Evolutionary conservation across 2,888 invertebrate species (phyloP), one percentile per base, ranked within the genome.

Genomic region (Athrips mouffetella): DNA sequence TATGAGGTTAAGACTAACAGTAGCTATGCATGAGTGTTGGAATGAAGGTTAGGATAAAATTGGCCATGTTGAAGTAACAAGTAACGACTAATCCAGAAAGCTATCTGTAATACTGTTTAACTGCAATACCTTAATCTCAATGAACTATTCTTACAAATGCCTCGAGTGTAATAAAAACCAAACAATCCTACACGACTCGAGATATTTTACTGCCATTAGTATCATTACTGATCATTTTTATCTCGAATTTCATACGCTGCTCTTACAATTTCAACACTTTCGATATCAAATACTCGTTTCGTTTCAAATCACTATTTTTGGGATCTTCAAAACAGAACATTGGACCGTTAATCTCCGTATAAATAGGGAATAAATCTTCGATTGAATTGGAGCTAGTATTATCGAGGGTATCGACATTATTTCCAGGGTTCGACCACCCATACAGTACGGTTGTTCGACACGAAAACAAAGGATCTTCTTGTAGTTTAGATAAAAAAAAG

Each of bases 1-100:
- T n/a, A 35, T 37, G 37, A 27, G 42, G 47, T 50, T 50, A 47
- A 46, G 27, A 44, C 27, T n/a, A n/a, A n/a, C n/a, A n/a, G n/a
- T n/a, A n/a, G n/a, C n/a, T n/a, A n/a, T n/a, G n/a, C n/a, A n/a
- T n/a, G n/a, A n/a, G n/a, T n/a, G n/a, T n/a, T n/a, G n/a, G n/a
- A n/a, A n/a, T n/a, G n/a, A n/a, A n/a, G n/a, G n/a, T n/a, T n/a
- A n/a, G n/a, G n/a, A n/a, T n/a, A n/a, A n/a, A n/a, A n/a, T n/a
- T n/a, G n/a, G n/a, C n/a, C n/a, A n/a, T n/a, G n/a, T n/a, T n/a
- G n/a, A n/a, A n/a, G n/a, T n/a, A n/a, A n/a, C n/a, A n/a, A n/a
- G n/a, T n/a, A n/a, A n/a, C n/a, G n/a, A n/a, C n/a, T n/a, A n/a
- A n/a, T n/a, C n/a, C n/a, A n/a, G n/a, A n/a, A n/a, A n/a, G n/a